Conservation (phyloP, 2,797 vertebrate species). For the Melanogrammus aeglefinus region DNA sequence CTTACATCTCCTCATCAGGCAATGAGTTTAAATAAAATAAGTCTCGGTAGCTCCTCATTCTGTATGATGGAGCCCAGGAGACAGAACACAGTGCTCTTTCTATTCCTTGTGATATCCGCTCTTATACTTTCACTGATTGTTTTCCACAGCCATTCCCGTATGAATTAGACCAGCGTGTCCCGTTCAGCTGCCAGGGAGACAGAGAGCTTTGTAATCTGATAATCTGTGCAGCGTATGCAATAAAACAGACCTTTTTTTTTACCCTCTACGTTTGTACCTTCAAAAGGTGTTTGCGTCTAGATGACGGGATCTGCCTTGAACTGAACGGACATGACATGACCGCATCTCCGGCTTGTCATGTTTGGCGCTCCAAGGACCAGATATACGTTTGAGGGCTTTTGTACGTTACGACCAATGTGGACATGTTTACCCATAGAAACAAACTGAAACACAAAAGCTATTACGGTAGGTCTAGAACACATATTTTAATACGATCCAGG, state of each 20-base stretch:
- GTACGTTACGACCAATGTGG: slow-evolving; percentile 1
- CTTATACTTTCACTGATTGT: background rate
- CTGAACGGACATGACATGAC: background rate
- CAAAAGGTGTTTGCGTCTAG: slow-evolving; percentile 5
- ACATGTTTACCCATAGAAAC: too few relatives aligned
- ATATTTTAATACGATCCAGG: too few relatives aligned
- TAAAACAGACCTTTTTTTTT: slow-evolving; percentile 19
- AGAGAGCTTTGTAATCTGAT: slow-evolving; percentile 6
- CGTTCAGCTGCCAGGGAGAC: slow-evolving; percentile 7
- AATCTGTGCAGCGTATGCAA: slow-evolving; percentile 8
- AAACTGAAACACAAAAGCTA: too few relatives aligned
- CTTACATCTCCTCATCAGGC: background rate
- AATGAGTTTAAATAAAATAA: background rate
- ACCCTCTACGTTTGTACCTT: background rate
- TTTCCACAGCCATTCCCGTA: background rate
- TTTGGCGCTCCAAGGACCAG: background rate
- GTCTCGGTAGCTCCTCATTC: background rate
- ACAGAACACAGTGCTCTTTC: background rate
- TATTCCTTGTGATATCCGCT: background rate
- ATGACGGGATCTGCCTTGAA: background rate
- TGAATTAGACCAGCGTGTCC: background rate
- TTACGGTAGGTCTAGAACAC: too few relatives aligned
- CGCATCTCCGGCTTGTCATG: background rate
- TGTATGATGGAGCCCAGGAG: background rate
- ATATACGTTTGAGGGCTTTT: slow-evolving; percentile 3